Evolutionary conservation across 1,140 invertebrate genomes (phyloP), one percentile per base, ranked within the genome.

Genomic region (Drosophila saltans): DNA sequence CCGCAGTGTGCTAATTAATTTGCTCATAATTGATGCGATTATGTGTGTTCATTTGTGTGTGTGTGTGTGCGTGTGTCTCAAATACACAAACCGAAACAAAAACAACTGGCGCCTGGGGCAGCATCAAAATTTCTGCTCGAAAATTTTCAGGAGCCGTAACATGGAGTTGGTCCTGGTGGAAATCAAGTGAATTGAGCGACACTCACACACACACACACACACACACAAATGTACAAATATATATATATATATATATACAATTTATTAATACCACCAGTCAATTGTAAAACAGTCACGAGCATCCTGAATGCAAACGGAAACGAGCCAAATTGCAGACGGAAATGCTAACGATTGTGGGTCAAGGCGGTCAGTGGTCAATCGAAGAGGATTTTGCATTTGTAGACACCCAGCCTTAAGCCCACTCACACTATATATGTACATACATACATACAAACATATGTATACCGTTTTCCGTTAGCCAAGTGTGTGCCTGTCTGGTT

Each of bases 11-110:
- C 84, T 89, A 89, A 89, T 89, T 89, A 89, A 89, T 89, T 89
- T 89, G 80, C 84, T 89, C 84, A 89, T 89, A 89, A 89, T 89
- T 89, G 84, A 89, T 89, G 84, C 78, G 78, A 89, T 89, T 89
- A 89, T 89, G 80, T 84, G 84, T 75, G 33, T 80, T 69, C 64
- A 81, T 72, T 78, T 81, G 77, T 69, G 72, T 16, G 16, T 16
- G 16, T 16, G 16, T 16, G 16, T 16, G 16, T 16, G 16, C 16
- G 16, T 16, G 16, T 69, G 72, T 41, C 72, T 43, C 39, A 43
- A 64, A 59, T 52, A 71, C 41, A 65, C 64, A 62, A 56, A 64
- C 71, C 58, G 75, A 78, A 62, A 81, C 21, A 66, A 55, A 48
- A 48, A 24, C 58, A 62, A 58, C 66, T 57, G 55, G 33, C 69